Conservation (phyloP, 2,888 invertebrate species). For the Campoletis raptor region DNA sequence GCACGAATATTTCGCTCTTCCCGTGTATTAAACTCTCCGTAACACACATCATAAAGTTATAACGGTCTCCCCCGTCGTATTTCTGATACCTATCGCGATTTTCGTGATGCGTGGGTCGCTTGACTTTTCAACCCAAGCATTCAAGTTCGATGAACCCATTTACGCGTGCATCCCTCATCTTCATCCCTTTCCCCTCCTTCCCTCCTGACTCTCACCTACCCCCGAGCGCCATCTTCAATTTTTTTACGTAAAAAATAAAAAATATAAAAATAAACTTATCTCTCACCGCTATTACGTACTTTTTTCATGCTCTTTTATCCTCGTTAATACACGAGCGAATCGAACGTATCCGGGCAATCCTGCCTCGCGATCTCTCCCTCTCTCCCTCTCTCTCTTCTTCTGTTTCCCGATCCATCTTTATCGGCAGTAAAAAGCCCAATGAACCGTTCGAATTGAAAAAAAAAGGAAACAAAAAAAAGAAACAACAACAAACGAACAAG, state of each 20-base stretch:
- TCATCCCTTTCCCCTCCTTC: constrained; percentile 31
- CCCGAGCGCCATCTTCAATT: constrained; percentile 28
- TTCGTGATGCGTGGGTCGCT: constrained; percentile 72
- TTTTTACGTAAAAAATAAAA: neutral
- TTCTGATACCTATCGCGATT: constrained; percentile 72
- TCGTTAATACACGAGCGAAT: constrained; percentile 55
- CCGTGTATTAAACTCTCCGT: constrained; percentile 70
- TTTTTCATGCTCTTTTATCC: constrained; percentile 27
- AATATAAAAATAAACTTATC: neutral
- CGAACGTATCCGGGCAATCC: constrained; percentile 56
- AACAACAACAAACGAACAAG: neutral
- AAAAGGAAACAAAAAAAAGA: constrained; percentile 12
- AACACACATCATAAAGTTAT: constrained; percentile 73
- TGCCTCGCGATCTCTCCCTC: constrained; percentile 41
- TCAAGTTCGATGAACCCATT: constrained; percentile 66
- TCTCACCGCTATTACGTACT: constrained; percentile 48
- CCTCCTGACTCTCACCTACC: neutral
- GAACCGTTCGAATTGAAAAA: constrained; percentile 30
- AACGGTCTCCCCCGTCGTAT: constrained; percentile 72
- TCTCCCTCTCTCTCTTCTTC: constrained; percentile 1
- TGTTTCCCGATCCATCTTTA: constrained; percentile 43
- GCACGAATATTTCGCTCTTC: constrained; percentile 72
- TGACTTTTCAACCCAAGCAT: constrained; percentile 69
- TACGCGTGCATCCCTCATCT: constrained; percentile 32
- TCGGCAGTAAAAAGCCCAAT: constrained; percentile 40